phyloP scores from a whole-genome alignment of 2,113 vertebrate species.

The Paracanthobrama guichenoti region DNA sequence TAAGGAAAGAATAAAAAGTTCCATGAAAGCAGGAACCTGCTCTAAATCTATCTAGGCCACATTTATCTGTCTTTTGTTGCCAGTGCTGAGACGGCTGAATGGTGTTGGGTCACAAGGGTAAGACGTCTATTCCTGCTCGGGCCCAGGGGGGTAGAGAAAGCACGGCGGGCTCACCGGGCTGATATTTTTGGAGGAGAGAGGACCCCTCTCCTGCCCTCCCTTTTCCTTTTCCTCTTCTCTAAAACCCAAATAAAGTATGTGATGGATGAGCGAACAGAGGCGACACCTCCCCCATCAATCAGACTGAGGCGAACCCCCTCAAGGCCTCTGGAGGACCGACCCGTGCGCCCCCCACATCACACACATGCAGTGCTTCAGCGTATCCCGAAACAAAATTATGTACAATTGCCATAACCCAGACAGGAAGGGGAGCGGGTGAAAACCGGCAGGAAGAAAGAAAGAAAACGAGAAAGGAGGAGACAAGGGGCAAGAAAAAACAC shows the following conservation, averaged over 20 bases:
- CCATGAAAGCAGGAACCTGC: conserved; percentile 59
- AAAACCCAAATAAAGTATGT: conserved; percentile 79
- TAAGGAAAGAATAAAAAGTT: conserved; percentile 30
- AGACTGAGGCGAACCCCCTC: conserved; percentile 63
- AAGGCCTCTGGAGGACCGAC: conserved; percentile 60
- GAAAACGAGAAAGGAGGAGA: conserved; percentile 49
- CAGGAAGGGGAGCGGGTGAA: conserved; percentile 54
- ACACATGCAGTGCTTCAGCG: conserved; percentile 32
- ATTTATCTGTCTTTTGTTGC: conserved; percentile 77
- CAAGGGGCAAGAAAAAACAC: conserved; percentile 63
- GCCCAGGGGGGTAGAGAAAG: conserved; percentile 59
- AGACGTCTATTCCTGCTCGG: conserved; percentile 69
- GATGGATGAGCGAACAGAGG: conserved; percentile 77
- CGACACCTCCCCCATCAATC: conserved; percentile 79
- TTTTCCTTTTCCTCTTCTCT: conserved; percentile 72
- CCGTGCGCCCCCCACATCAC: conserved; percentile 26
- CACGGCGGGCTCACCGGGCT: conserved; percentile 63
- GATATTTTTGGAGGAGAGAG: conserved; percentile 73
- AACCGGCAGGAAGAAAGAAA: conserved; percentile 45
- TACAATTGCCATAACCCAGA: conserved; percentile 63
- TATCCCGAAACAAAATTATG: conserved; percentile 61
- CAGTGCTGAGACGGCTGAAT: conserved; percentile 57
- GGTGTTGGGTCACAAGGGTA: conserved; percentile 68
- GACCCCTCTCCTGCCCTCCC: conserved; percentile 56
- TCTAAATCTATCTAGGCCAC: conserved; percentile 60